phyloP scores from a whole-genome alignment of 2,888 invertebrate species.

The Eumerus sabulonum region DNA sequence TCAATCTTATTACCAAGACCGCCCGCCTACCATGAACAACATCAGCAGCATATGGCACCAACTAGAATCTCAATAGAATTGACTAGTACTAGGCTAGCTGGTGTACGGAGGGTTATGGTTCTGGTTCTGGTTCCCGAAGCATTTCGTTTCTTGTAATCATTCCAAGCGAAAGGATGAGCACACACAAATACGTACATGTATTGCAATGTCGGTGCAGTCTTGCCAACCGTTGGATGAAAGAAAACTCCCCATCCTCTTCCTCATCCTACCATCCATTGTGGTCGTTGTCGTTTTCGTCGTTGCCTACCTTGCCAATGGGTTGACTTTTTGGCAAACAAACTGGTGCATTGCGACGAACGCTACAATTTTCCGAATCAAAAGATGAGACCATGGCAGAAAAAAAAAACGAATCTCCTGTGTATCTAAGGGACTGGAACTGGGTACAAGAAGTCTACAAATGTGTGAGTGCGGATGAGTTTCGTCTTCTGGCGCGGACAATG shows the following conservation, averaged over 20 bases:
- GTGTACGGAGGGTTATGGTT: background rate
- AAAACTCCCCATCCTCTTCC: constrained; percentile 17
- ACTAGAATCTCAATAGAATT: constrained; percentile 32
- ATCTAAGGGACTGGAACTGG: constrained; percentile 35
- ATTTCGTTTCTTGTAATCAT: constrained; percentile 67
- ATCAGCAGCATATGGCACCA: constrained; percentile 55
- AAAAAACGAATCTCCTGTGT: background rate
- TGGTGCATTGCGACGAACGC: constrained; percentile 68
- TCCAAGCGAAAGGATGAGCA: constrained; percentile 63
- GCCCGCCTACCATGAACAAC: constrained; percentile 35
- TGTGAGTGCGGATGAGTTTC: no score
- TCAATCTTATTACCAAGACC: constrained; percentile 66
- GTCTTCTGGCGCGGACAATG: no score
- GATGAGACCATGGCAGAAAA: constrained; percentile 38
- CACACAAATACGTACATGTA: constrained; percentile 49
- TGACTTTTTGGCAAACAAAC: constrained; percentile 68
- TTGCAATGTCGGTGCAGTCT: constrained; percentile 46
- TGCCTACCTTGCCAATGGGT: constrained; percentile 18
- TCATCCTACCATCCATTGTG: constrained; percentile 6
- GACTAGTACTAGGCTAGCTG: constrained; percentile 2
- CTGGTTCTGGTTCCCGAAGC: constrained; percentile 61
- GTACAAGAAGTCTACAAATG: background rate
- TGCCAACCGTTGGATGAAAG: background rate
- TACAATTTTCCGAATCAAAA: constrained; percentile 67
- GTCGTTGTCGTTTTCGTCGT: background rate